Evolutionary conservation across 2,113 vertebrate genomes (phyloP).

Genomic region (Zapornia atra): DNA sequence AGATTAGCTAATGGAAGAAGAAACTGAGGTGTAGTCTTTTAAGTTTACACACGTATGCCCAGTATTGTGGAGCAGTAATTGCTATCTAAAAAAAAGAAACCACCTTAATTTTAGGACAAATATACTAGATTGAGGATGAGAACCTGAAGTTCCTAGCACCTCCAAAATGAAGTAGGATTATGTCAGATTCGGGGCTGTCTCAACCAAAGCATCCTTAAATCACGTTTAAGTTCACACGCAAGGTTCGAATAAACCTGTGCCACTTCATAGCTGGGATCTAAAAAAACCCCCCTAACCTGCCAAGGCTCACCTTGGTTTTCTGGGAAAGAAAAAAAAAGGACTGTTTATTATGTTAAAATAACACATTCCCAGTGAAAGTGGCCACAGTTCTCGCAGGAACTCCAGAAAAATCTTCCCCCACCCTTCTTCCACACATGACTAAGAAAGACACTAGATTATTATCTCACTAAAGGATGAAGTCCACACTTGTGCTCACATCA

Average conservation of each 20-base stretch:
- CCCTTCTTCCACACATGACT: slow-evolving; percentile 16
- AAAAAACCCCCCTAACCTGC: background rate
- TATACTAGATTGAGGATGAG: slow-evolving; percentile 26
- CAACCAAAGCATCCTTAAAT: slow-evolving; percentile 21
- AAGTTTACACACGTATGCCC: background rate
- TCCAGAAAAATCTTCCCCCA: slow-evolving; percentile 37
- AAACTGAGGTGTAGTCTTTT: background rate
- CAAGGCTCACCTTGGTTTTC: background rate
- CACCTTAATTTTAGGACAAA: slow-evolving; percentile 42
- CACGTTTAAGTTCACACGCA: slow-evolving; percentile 14
- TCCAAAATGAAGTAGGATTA: background rate
- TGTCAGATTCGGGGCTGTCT: slow-evolving; percentile 51
- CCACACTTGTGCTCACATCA: slow-evolving; percentile 3
- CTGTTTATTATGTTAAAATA: background rate
- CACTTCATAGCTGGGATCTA: background rate
- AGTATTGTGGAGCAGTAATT: background rate
- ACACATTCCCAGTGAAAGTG: background rate
- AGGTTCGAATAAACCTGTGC: slow-evolving; percentile 10
- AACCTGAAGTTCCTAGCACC: background rate
- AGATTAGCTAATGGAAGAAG: background rate
- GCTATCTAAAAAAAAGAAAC: background rate
- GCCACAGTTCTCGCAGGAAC: slow-evolving; percentile 10
- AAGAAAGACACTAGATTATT: slow-evolving; percentile 21
- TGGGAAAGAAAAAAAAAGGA: background rate
- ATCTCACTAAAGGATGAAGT: slow-evolving; percentile 15